phyloP scores from a whole-genome alignment of 2,888 invertebrate species.

The Leptogaster cylindrica region DNA sequence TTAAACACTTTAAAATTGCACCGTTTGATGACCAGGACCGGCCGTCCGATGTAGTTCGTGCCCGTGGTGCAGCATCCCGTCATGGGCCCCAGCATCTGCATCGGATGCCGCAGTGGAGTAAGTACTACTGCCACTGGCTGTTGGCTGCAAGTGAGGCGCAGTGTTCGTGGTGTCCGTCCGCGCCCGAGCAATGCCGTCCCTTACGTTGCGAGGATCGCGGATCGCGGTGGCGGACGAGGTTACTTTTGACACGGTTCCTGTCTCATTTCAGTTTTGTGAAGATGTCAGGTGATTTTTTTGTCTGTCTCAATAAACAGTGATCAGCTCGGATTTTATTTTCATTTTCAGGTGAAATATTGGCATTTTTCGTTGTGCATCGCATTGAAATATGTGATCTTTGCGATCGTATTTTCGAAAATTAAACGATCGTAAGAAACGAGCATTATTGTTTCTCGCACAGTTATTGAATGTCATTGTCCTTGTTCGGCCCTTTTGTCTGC shows the following conservation, averaged over 20 bases:
- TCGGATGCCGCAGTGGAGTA: not conserved
- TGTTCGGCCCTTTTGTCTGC: not conserved
- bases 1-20: slow-evolving; percentile 41
- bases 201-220: not conserved
- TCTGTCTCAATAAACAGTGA: slow-evolving; percentile 37
- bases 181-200: not conserved
- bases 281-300: slow-evolving; percentile 40
- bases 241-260: slow-evolving; percentile 40
- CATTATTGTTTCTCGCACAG: slow-evolving; percentile 22
- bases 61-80: slow-evolving; percentile 22
- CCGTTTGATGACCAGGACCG: slow-evolving; percentile 35
- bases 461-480: slow-evolving; percentile 8
- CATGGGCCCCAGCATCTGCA: not conserved
- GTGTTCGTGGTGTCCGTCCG: not conserved
- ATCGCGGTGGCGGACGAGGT: slow-evolving; percentile 40
- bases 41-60: slow-evolving; percentile 35
- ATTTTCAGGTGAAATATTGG: slow-evolving; percentile 35
- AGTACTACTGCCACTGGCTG: not conserved
- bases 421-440: slow-evolving; percentile 26
- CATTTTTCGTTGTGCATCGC: slow-evolving; percentile 9
- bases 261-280: slow-evolving; percentile 38
- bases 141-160: not conserved
- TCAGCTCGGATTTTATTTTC: slow-evolving; percentile 37
- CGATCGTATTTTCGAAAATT: slow-evolving; percentile 1
- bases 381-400: slow-evolving; percentile 19